Evolutionary conservation across 1,140 invertebrate species (phyloP).

Genomic region (Melitaea cinxia): DNA sequence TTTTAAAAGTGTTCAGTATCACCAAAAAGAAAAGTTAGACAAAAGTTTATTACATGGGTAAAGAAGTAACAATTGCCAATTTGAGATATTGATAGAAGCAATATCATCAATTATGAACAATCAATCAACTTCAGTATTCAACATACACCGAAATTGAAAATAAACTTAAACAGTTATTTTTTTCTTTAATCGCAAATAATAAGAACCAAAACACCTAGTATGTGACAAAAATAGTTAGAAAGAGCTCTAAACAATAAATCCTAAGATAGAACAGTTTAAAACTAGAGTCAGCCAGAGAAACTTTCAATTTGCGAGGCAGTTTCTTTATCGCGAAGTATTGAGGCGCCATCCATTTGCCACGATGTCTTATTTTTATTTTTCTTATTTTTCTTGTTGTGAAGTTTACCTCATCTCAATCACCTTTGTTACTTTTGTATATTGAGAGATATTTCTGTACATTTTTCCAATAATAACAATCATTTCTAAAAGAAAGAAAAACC

Average conservation of each 20-base stretch:
- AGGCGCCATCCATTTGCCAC: slow-evolving; percentile 23
- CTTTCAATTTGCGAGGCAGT: slow-evolving; percentile 50
- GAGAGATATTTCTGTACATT: neutral
- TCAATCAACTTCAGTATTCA: too few species aligned
- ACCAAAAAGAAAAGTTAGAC: too few species aligned
- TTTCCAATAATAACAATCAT: neutral
- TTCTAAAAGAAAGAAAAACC: neutral
- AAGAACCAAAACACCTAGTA: slow-evolving; percentile 33
- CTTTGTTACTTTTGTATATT: slow-evolving; percentile 2
- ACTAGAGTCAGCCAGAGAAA: slow-evolving; percentile 43
- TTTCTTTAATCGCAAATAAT: slow-evolving; percentile 7
- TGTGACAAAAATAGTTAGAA: slow-evolving; percentile 39
- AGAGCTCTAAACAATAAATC: slow-evolving; percentile 50
- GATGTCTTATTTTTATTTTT: slow-evolving; percentile 31
- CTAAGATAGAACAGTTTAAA: slow-evolving; percentile 51
- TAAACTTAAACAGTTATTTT: slow-evolving; percentile 3
- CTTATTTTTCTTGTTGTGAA: slow-evolving; percentile 15
- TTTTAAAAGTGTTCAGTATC: too few species aligned
- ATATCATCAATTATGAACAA: too few species aligned
- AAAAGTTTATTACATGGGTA: too few species aligned
- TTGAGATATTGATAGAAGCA: too few species aligned
- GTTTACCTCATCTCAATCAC: slow-evolving; percentile 7
- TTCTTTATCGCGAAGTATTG: slow-evolving; percentile 42
- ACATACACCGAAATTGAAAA: neutral
- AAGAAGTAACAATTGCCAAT: too few species aligned